Percentiles rank a stretch among this genome's conserved stretches.
phyloP scores from a whole-genome alignment of 2,113 vertebrate genomes.

The Eurystomus gularis region DNA sequence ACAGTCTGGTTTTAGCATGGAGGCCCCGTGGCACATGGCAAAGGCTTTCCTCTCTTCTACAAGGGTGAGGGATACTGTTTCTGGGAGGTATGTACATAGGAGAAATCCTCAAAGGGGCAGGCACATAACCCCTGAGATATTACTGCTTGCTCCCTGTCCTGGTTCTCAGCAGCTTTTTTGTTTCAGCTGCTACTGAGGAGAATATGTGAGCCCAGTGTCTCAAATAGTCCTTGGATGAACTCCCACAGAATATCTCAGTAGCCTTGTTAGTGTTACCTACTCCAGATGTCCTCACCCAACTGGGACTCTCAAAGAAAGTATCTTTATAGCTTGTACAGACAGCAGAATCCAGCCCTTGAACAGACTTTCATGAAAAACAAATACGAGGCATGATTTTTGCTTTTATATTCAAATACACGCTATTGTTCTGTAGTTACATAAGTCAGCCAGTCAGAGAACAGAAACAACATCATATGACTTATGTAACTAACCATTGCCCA shows the following conservation, averaged over 20 bases:
- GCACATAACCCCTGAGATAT: rapidly evolving
- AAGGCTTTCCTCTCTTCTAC: background rate
- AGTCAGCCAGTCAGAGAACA: slow-evolving; percentile 56
- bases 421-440: slow-evolving; percentile 67
- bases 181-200: background rate
- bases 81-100: background rate
- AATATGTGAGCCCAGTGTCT: background rate
- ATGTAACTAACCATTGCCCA: slow-evolving; percentile 63
- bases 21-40: background rate
- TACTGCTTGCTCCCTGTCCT: background rate
- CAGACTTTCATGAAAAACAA: background rate
- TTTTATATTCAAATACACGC: slow-evolving; percentile 52
- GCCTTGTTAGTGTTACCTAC: background rate
- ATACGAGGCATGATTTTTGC: background rate
- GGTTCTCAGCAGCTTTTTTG: background rate
- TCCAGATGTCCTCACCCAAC: background rate
- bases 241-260: background rate
- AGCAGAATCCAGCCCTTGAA: background rate
- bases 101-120: background rate
- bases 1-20: background rate
- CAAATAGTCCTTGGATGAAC: slow-evolving; percentile 19
- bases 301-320: slow-evolving; percentile 1
- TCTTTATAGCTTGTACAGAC: background rate
- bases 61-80: background rate
- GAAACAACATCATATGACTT: slow-evolving; percentile 66